A percentile compares a stretch with the other conserved stretches of the same genome.
Conservation (phyloP, 2,888 invertebrate genomes). For the Diploptera punctata region DNA sequence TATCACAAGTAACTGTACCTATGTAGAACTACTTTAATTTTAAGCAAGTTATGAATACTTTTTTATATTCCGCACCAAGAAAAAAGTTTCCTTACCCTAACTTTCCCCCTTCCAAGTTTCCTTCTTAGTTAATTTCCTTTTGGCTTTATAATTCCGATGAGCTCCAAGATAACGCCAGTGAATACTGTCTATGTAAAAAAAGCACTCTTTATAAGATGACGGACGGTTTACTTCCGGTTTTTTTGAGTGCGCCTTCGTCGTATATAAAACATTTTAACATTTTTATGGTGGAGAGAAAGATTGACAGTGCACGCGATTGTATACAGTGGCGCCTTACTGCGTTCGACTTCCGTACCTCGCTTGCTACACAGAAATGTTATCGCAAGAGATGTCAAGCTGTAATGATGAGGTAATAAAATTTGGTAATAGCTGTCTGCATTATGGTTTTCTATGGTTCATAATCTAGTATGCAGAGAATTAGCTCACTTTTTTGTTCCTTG, state of each 20-base stretch:
- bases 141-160: constrained; percentile 28
- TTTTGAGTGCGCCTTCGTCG: constrained; percentile 18
- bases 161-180: constrained; percentile 1
- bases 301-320: constrained; percentile 27
- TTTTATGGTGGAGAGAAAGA: constrained; percentile 24
- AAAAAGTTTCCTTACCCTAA: background rate
- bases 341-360: constrained; percentile 7
- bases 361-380: background rate
- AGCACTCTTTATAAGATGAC: constrained; percentile 23
- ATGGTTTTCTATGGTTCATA: too few species aligned
- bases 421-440: too few species aligned
- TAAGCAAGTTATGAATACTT: background rate
- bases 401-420: too few species aligned
- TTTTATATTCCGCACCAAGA: background rate
- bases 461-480: too few species aligned
- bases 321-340: constrained; percentile 21
- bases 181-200: background rate
- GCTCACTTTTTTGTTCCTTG: too few species aligned
- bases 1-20: too few species aligned
- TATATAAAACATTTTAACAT: constrained; percentile 30
- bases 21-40: too few species aligned
- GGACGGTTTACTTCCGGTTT: constrained; percentile 26
- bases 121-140: constrained; percentile 31
- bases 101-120: background rate
- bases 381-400: too few species aligned